These are phyloP conservation scores for Brachionus rotundiformis DNA, from an alignment of 1,140 invertebrate genomes.

Conservation along the genomic window DNA sequence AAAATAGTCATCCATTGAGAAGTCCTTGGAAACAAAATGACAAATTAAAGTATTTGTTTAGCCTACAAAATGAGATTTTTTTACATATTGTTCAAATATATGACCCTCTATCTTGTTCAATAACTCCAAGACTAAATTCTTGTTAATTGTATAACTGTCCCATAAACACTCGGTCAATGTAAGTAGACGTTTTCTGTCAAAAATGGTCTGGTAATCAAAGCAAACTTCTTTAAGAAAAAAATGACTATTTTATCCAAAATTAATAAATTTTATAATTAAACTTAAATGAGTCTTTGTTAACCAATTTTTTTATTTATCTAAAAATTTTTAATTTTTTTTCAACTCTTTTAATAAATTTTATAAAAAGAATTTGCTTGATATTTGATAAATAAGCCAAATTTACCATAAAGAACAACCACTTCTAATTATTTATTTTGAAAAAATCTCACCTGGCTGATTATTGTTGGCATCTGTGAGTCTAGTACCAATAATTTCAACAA, in stretches of 20 bases:
- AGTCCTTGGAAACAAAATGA: background rate
- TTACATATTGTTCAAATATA: conserved; percentile 33
- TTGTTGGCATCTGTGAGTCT: conserved; percentile 36
- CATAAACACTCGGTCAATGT: conserved; percentile 67
- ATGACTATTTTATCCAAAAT: background rate
- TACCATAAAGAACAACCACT: too few species aligned
- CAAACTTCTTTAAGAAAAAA: conserved; percentile 39
- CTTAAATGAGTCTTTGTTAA: too few species aligned
- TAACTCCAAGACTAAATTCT: conserved; percentile 68
- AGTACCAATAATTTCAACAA: conserved; percentile 4
- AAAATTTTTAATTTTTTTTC: background rate
- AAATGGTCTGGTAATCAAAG: conserved; percentile 51
- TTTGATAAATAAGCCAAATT: too few species aligned
- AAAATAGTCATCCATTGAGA: conserved; percentile 15
- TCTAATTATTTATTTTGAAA: background rate
- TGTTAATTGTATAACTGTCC: conserved; percentile 76
- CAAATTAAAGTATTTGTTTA: too few species aligned
- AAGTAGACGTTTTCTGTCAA: conserved; percentile 59
- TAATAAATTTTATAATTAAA: too few species aligned
- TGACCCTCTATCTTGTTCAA: conserved; percentile 56
- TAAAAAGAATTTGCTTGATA: too few species aligned
- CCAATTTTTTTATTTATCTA: too few species aligned
- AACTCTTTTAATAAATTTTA: background rate
- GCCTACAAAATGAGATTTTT: too few species aligned
- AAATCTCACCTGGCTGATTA: conserved; percentile 49